Conservation (phyloP, 2,113 vertebrate genomes). For the Zosterops pallidus region DNA sequence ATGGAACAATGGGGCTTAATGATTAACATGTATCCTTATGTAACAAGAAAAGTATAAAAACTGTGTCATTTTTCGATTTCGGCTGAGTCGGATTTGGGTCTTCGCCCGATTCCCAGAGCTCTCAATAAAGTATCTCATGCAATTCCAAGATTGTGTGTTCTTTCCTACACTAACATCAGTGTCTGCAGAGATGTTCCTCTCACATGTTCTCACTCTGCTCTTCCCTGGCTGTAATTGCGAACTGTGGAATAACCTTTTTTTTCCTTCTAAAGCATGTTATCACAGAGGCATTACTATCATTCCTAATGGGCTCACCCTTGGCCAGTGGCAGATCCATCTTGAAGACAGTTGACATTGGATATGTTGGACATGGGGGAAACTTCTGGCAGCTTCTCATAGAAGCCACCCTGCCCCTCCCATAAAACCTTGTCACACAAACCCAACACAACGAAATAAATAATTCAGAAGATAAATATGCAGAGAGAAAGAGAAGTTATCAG, state of each 20-base stretch:
- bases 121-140: too few relatives aligned
- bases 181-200: neutral
- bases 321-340: neutral
- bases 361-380: neutral
- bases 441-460: neutral
- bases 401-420: neutral
- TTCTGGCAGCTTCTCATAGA: neutral
- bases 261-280: neutral
- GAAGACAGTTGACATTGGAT: neutral
- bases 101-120: too few relatives aligned
- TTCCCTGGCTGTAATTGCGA: neutral
- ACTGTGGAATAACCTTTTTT: neutral
- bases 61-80: too few relatives aligned
- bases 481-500: neutral
- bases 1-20: too few relatives aligned
- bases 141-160: too few relatives aligned
- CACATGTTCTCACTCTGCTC: neutral
- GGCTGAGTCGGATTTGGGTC: too few relatives aligned
- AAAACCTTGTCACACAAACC: neutral
- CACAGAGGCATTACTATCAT: neutral
- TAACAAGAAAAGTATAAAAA: too few relatives aligned
- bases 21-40: too few relatives aligned
- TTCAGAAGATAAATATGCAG: neutral
- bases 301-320: neutral
- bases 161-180: too few relatives aligned